A percentile compares a stretch with the other conserved stretches of the same genome.
phyloP scores from a whole-genome alignment of 2,888 invertebrate genomes.

The Deilephila elpenor region DNA sequence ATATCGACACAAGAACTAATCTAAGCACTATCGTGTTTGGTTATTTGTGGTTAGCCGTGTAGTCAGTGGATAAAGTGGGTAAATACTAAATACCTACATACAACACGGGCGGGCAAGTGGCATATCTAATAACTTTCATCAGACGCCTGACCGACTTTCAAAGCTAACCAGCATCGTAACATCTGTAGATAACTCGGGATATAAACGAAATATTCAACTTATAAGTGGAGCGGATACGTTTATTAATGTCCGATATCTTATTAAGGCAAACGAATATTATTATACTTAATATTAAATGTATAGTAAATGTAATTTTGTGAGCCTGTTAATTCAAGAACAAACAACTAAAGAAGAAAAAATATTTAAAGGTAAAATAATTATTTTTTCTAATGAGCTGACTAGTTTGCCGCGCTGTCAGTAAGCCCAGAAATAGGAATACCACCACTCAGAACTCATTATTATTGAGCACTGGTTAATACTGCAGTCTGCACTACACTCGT shows the following conservation, averaged over 20 bases:
- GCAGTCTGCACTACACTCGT: too few relatives aligned
- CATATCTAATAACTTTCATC: slow-evolving; percentile 18
- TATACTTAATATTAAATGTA: too few relatives aligned
- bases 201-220: slow-evolving; percentile 7
- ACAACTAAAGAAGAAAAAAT: too few relatives aligned
- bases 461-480: too few relatives aligned
- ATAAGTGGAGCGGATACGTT: not conserved
- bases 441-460: too few relatives aligned
- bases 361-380: too few relatives aligned
- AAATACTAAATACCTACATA: slow-evolving; percentile 13
- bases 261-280: too few relatives aligned
- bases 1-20: slow-evolving; percentile 1
- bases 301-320: too few relatives aligned
- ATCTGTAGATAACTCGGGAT: not conserved
- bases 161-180: not conserved
- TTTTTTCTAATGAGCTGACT: too few relatives aligned
- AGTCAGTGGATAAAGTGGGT: slow-evolving; percentile 9
- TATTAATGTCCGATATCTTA: not conserved
- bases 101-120: slow-evolving; percentile 1
- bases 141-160: slow-evolving; percentile 15
- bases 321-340: too few relatives aligned
- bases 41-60: slow-evolving; percentile 23
- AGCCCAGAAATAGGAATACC: too few relatives aligned
- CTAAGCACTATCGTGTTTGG: slow-evolving; percentile 6
- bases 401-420: too few relatives aligned